A percentile compares a stretch with the other conserved stretches of the same genome.
Evolutionary conservation across 2,113 vertebrate species (phyloP).

Genomic region (Pitta sordida): DNA sequence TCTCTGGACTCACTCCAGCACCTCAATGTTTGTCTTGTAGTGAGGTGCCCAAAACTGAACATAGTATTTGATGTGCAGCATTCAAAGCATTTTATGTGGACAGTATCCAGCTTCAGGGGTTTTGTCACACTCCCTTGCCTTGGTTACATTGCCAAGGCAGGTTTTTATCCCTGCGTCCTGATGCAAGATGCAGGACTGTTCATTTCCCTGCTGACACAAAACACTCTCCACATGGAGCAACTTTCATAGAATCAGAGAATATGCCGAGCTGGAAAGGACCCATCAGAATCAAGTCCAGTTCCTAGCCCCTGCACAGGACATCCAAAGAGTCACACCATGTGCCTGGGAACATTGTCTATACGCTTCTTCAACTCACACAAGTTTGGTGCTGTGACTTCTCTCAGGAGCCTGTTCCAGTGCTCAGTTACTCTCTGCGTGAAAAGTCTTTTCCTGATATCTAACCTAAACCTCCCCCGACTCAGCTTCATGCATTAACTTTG

Average conservation of each 20-base stretch:
- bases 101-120: background rate
- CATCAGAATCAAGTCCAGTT: background rate
- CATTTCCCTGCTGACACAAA: background rate
- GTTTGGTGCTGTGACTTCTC: background rate
- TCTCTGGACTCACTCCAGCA: no score
- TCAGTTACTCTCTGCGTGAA: no score
- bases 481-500: no score
- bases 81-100: background rate
- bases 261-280: background rate
- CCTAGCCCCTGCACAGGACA: background rate
- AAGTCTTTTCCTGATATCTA: no score
- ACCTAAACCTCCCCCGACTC: no score
- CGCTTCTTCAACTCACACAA: background rate
- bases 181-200: background rate
- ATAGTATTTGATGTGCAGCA: background rate
- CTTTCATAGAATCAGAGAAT: background rate
- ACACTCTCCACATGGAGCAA: fast-evolving
- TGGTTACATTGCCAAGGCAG: background rate
- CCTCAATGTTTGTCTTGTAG: no score
- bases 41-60: background rate
- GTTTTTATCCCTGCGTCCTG: background rate
- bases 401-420: no score
- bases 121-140: background rate
- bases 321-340: background rate
- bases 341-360: background rate